Evolutionary conservation across 2,113 vertebrate species (phyloP), one percentile per base, ranked within the genome.

Genomic region (Castor canadensis): DNA sequence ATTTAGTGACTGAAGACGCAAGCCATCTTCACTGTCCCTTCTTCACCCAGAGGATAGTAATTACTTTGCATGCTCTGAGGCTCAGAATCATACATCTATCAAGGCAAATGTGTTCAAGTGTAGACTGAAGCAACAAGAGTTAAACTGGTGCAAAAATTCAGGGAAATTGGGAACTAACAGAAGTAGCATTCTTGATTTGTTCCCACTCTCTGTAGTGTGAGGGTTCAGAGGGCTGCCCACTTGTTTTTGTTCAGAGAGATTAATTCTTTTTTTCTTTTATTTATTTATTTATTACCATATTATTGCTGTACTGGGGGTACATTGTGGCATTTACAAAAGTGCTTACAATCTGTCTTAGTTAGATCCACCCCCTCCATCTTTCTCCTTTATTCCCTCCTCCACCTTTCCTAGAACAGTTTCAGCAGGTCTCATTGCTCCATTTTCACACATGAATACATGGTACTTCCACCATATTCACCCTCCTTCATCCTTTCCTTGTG

Each of bases 1-100:
- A 97, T 98, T 98, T 98, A 98, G 98, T 97, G 94, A 96, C 98
- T 97, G 96, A 97, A 97, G 96, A 98, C 95, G 96, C 95, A 97
- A 98, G 96, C 96, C 97, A 96, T 98, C 98, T 98, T 96, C 97
- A 95, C 97, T 95, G 95, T 83, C 92, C 96, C 97, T 98, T 97
- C 97, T 94, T 89, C 97, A 96, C 97, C 96, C 98, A 98, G 97
- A 98, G 97, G 97, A 97, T 98, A 97, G 98, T 98, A 98, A 98
- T 98, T 98, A 97, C 98, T 98, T 96, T 95, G 98, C 96, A 93
- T 97, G 98, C 96, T 98, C 95, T 0, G 43, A 96, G 97, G 96
- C 97, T 95, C 97, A 97, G 97, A 98, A 97, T 95, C 94, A 89
- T 95, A 97, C 94, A 98, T 98, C 98, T 97, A 97, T 97, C 96